Evolutionary conservation across 2,888 invertebrate species (phyloP), one percentile per base, ranked within the genome.

Genomic region (Cremastinae sp.): DNA sequence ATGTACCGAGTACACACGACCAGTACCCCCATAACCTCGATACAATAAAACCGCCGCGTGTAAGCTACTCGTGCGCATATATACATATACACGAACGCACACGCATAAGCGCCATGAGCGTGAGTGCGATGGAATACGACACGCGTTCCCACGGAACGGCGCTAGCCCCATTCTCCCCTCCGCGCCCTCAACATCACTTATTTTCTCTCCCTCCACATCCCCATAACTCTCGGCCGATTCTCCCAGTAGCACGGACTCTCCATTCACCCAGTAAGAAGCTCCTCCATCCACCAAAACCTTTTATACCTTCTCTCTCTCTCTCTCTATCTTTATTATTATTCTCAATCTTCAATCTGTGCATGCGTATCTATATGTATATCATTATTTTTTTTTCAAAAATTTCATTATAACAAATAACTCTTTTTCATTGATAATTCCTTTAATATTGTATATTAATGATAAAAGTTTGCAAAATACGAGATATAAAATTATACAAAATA

Each of bases 121-220:
- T 14, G 22, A 39, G 9, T 47, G 49, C 43, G 59, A 20, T 58
- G 20, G 4, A 82, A 83, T 82, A 81, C 84, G 85, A 84, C 84
- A 85, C 83, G 84, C 87, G 87, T 88, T 88, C 88, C 88, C 88
- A 88, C 88, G 88, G 86, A 87, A 85, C 84, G 84, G 86, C 78
- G 83, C 72, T 73, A 65, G 64, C 75, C 47, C 76, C 65, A 74
- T 61, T 81, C 79, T 78, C 78, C 75, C 55, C 69, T 79, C 82
- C 81, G 79, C 78, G 74, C 73, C 56, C 72, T 58, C 37, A 41
- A 45, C 66, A 72, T 64, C 53, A 61, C 59, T 79, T 62, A n/a
- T 66, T 71, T 43, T 64, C 74, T 70, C 56, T 41, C 75, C 58
- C 55, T 58, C 71, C 43, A 69, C 51, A 20, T 43, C 65, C 71